Evolutionary conservation across 2,797 vertebrate species (phyloP), one percentile per base, ranked within the genome.

Genomic region (Luscinia luscinia): DNA sequence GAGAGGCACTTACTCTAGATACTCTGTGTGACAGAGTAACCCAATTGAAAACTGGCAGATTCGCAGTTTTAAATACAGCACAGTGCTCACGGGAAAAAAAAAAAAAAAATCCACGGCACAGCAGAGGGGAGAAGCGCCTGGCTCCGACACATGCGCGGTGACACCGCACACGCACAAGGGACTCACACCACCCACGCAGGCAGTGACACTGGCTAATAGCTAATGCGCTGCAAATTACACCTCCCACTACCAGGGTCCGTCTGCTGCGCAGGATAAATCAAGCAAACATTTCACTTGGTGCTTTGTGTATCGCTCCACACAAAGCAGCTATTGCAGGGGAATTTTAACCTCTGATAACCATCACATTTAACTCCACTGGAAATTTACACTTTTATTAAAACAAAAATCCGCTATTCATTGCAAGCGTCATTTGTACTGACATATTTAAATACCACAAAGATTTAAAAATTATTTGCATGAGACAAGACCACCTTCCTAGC

Each of bases 91-190:
- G 15, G 15, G 83, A 64, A 32, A 82, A 85, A 64, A 27, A 16
- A 21, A 90, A 64, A 32, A 82, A 85, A 24, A 24, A 87, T 17
- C 11, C 64, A 41, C 59, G 41, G 66, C 41, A 1, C n/a, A 89
- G 89, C 58, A 21, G 14, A 72, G 62, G 66, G 69, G 64, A 91
- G 72, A 78, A 78, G 94, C 16, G 73, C 58, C 59, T 10, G 63
- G 84, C 97, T 96, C 96, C 96, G 97, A 97, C 98, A 98, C 97
- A 98, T 59, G 97, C 72, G 97, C 97, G 96, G 97, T 96, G 98
- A 97, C 68, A n/a, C n/a, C 0, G 66, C 48, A 55, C 78, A 68
- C 67, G 93, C 96, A 95, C 68, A 76, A 15, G 59, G 75, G 91
- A 58, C 94, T 96, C 95, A 84, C 75, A 86, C 92, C 94, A 76